Evolutionary conservation across 1,140 invertebrate genomes (phyloP), one percentile per base, ranked within the genome.

Genomic region (Cyrtorhinus lividipennis): DNA sequence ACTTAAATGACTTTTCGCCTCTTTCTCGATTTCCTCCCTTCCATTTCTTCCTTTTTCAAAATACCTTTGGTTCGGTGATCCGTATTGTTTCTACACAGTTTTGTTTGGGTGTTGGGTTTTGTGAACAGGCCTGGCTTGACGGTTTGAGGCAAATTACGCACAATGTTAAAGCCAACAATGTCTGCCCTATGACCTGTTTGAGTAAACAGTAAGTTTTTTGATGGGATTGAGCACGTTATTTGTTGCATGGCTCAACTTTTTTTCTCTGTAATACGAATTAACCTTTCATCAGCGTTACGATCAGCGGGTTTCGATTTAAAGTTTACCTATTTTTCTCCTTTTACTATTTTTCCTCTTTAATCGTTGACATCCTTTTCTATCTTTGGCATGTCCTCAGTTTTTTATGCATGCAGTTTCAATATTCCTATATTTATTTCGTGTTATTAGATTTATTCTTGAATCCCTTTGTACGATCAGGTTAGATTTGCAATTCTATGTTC

Each of bases 151-250:
- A 84, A 77, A 94, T 98, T 72, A 95, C 95, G 61, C 92, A 96
- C 80, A 98, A 98, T 79, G 92, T 93, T 69, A 98, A 98, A 84
- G 92, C 90, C 69, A 97, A 96, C 81, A 98, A 98, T 82, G 85
- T 97, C 70, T 98, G 95, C 77, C 95, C 96, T 53, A 91, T 95
- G 86, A 97, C 92, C 69, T 95, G 91, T 80, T 83, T 99, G 70
- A 94, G 92, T 78, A 99, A 99, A 83, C 95, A 99, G 95, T 98
- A 88, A 95, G 92, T 89, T 58, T 25, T n/a, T 24, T 58, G 10
- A 23, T 22, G 56, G 18, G 24, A 38, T 13, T 57, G 62, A 44
- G 45, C 62, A 56, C 18, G 30, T 56, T 59, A 2, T 8, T 27
- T 64, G 56, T 8, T 53, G 48, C 48, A 53, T 53, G 48, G 20